Evolutionary conservation across 2,888 invertebrate genomes (phyloP).

Genomic region (Glaucopsyche alexis): DNA sequence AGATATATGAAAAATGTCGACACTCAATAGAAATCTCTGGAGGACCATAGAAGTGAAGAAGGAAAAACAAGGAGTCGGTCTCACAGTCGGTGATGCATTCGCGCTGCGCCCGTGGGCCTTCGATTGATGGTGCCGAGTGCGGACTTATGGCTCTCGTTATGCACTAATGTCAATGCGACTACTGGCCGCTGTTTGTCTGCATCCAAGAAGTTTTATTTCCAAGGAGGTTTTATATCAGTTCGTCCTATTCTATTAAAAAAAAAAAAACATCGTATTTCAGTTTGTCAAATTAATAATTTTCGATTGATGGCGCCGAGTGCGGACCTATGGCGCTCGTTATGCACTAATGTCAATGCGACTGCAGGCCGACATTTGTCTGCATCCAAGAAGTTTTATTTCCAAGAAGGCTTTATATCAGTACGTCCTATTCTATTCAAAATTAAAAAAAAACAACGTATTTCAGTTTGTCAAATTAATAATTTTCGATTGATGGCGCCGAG

Average conservation of each 20-base stretch:
- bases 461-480: too few species aligned
- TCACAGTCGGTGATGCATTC: slow-evolving; percentile 60
- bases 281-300: too few species aligned
- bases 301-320: slow-evolving; percentile 44
- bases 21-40: slow-evolving; percentile 12
- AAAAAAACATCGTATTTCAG: too few species aligned
- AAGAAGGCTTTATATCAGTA: slow-evolving; percentile 29
- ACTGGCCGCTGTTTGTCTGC: slow-evolving; percentile 61
- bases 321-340: slow-evolving; percentile 76
- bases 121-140: slow-evolving; percentile 69
- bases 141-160: slow-evolving; percentile 76
- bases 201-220: slow-evolving; percentile 62
- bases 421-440: too few species aligned
- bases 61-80: slow-evolving; percentile 37
- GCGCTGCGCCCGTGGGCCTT: slow-evolving; percentile 63
- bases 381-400: slow-evolving; percentile 62
- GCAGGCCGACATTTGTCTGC: slow-evolving; percentile 61
- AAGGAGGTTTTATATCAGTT: slow-evolving; percentile 29
- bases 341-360: slow-evolving; percentile 72
- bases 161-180: slow-evolving; percentile 72
- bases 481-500: slow-evolving; percentile 41
- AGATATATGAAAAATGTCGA: background rate
- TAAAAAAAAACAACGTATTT: too few species aligned
- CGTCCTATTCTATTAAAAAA: too few species aligned
- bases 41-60: slow-evolving; percentile 29